A percentile compares a stretch with the other conserved stretches of the same genome.
Conservation (phyloP, 2,113 vertebrate genomes). For the Perca fluviatilis region DNA sequence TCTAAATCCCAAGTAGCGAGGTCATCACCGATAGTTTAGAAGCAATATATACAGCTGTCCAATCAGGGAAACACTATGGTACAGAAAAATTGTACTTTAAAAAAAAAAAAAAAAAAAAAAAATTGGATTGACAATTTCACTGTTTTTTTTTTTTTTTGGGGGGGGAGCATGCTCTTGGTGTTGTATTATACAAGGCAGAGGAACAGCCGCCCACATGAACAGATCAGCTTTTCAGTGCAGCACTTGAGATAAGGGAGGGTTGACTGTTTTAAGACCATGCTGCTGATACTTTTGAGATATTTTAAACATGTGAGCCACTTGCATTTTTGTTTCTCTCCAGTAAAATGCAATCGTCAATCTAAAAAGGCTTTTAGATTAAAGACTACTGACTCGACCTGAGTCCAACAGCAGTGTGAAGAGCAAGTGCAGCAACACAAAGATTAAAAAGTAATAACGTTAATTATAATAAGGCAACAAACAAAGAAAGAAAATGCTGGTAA, state of each 20-base stretch:
- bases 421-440: constrained; percentile 69
- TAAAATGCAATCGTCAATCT: constrained; percentile 53
- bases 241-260: constrained; percentile 33
- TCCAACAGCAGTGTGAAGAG: constrained; percentile 65
- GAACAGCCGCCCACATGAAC: constrained; percentile 48
- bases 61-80: constrained; percentile 74
- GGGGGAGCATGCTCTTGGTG: constrained; percentile 59
- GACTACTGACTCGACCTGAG: constrained; percentile 37
- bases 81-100: constrained; percentile 63
- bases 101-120: constrained; percentile 13
- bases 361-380: constrained; percentile 46
- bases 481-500: constrained; percentile 77
- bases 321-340: constrained; percentile 54
- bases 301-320: constrained; percentile 9
- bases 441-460: constrained; percentile 69
- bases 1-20: constrained; percentile 70
- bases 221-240: constrained; percentile 55
- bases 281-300: constrained; percentile 16
- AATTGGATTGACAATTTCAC: constrained; percentile 37
- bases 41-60: constrained; percentile 83
- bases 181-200: constrained; percentile 73
- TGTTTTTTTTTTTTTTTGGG: not conserved
- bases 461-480: constrained; percentile 83
- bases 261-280: constrained; percentile 32
- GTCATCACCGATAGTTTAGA: constrained; percentile 78